These are phyloP conservation scores for Chelonoidis abingdonii DNA, from an alignment of 2,113 vertebrate species.

Conservation along the genomic window DNA sequence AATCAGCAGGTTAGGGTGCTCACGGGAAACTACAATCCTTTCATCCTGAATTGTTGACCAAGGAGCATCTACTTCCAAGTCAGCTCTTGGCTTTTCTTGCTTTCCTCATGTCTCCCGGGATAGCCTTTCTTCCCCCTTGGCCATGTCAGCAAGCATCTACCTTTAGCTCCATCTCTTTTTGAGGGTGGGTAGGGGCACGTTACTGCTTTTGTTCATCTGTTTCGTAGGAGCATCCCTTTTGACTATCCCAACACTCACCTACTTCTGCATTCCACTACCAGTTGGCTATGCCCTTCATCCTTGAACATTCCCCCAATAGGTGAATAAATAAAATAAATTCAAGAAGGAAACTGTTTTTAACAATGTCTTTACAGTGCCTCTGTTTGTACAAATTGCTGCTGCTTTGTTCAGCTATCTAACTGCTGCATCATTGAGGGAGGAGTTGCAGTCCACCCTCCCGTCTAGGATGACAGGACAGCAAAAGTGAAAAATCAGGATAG, in stretches of 20 bases:
- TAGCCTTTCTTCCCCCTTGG: background rate
- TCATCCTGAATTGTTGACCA: background rate
- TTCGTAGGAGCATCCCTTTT: background rate
- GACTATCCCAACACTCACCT: background rate
- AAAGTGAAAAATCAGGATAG: no score
- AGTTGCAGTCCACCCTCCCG: background rate
- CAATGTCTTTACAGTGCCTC: background rate
- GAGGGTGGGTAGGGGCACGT: background rate
- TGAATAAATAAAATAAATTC: background rate
- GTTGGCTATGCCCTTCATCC: background rate
- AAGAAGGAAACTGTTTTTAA: background rate
- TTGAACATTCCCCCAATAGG: background rate
- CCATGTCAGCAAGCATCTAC: background rate
- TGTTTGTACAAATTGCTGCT: background rate
- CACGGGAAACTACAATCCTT: background rate
- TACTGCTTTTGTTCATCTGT: background rate
- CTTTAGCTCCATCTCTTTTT: background rate
- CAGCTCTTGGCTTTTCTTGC: background rate
- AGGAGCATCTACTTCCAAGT: fast-evolving
- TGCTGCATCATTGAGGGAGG: background rate
- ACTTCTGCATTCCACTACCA: fast-evolving
- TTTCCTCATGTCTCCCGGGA: background rate
- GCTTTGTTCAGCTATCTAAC: background rate
- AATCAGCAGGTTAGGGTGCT: constrained; percentile 22
- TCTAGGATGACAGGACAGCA: background rate